Conservation (phyloP, 2,888 invertebrate genomes). For the Pristionchus exspectatus region DNA sequence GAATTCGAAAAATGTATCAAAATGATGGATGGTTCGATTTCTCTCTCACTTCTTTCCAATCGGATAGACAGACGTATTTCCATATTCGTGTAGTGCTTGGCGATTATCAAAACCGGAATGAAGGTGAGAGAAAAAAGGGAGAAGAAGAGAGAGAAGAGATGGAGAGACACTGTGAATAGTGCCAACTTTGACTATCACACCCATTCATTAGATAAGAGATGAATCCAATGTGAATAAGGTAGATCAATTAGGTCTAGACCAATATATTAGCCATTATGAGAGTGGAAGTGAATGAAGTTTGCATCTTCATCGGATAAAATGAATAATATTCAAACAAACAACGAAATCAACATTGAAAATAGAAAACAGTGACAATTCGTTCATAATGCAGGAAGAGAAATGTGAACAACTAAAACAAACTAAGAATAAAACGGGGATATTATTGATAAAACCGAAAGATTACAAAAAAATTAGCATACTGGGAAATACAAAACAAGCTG, state of each 20-base stretch:
- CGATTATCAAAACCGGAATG: conserved; percentile 56
- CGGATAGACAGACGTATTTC: conserved; percentile 37
- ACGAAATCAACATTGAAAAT: conserved; percentile 31
- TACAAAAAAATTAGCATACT: not conserved
- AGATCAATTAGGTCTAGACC: not conserved
- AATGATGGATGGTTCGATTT: not conserved
- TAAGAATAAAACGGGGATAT: not conserved
- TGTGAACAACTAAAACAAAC: not conserved
- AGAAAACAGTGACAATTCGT: conserved; percentile 23
- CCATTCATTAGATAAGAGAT: not conserved
- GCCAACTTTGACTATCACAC: conserved; percentile 49
- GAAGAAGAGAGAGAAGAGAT: conserved; percentile 11
- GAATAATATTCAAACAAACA: conserved; percentile 19
- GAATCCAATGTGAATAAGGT: not conserved
- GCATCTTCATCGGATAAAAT: conserved; percentile 37
- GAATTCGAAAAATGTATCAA: conserved; percentile 31
- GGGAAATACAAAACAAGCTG: not conserved
- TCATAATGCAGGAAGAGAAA: conserved; percentile 12
- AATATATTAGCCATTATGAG: not conserved
- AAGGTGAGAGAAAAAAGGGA: conserved; percentile 43
- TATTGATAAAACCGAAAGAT: not conserved
- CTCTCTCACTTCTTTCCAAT: conserved; percentile 35
- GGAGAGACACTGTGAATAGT: conserved; percentile 36
- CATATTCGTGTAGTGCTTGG: conserved; percentile 55
- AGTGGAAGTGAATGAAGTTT: not conserved